These are phyloP conservation scores for Hucho hucho DNA, from an alignment of 2,113 vertebrate species.

Conservation along the genomic window DNA sequence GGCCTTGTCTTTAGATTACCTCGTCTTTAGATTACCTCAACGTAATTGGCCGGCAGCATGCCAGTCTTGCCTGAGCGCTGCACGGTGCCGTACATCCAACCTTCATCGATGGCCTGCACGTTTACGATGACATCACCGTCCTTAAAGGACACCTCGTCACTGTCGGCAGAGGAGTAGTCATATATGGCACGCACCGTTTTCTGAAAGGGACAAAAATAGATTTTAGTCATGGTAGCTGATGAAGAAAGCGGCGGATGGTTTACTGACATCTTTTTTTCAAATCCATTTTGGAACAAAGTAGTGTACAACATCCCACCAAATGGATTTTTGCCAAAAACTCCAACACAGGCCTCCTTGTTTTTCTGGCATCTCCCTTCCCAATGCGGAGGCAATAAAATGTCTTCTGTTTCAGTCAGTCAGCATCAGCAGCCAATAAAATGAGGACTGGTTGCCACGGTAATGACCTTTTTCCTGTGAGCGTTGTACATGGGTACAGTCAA, in stretches of 20 bases:
- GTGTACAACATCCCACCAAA: no score
- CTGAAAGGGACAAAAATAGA: slow-evolving; percentile 57
- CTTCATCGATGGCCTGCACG: slow-evolving; percentile 94
- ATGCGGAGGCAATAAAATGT: not conserved
- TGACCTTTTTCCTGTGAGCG: not conserved
- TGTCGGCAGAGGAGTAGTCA: slow-evolving; percentile 88
- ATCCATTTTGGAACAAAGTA: no score
- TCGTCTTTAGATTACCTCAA: slow-evolving; percentile 87
- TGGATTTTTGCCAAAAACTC: not conserved
- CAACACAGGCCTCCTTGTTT: not conserved
- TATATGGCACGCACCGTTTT: slow-evolving; percentile 95
- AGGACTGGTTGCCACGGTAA: not conserved
- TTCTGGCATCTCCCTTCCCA: not conserved
- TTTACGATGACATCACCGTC: slow-evolving; percentile 93
- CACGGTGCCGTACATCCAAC: slow-evolving; percentile 98
- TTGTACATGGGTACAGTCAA: not conserved
- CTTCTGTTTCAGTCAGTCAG: not conserved
- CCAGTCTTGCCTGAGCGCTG: slow-evolving; percentile 94
- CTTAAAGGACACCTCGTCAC: slow-evolving; percentile 93
- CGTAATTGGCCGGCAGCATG: slow-evolving; percentile 97
- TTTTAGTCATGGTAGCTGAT: not conserved
- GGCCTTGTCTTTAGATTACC: slow-evolving; percentile 74
- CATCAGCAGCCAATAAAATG: not conserved
- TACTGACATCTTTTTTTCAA: not conserved
- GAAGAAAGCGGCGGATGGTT: not conserved